Percentiles rank a stretch among this genome's conserved stretches.
Evolutionary conservation across 2,888 invertebrate genomes (phyloP).

Genomic region (Eueremaeus valkanovi): DNA sequence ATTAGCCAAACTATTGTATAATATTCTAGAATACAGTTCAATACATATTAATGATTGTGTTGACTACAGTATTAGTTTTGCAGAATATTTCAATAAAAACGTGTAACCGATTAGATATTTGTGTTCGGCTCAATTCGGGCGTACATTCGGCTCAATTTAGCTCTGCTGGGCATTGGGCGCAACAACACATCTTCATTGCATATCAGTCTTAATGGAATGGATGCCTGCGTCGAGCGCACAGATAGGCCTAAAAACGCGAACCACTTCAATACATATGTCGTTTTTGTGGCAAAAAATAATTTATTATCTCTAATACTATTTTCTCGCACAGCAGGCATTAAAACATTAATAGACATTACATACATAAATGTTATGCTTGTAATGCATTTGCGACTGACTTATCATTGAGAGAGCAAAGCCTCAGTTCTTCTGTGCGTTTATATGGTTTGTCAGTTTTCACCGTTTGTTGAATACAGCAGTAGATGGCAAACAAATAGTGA

Average conservation of each 20-base stretch:
- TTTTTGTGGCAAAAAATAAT: conserved; percentile 23
- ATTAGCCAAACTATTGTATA: no score
- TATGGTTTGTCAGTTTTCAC: conserved; percentile 29
- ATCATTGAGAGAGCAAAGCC: background rate
- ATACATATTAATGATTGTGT: no score
- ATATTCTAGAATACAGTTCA: no score
- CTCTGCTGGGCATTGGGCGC: conserved; percentile 3
- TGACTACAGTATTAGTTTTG: background rate
- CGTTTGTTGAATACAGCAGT: conserved; percentile 18
- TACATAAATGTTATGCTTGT: no score
- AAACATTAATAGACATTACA: conserved; percentile 21
- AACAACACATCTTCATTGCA: conserved; percentile 24
- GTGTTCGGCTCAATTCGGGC: background rate
- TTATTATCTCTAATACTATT: conserved; percentile 32
- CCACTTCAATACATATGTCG: background rate
- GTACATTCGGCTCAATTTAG: no score
- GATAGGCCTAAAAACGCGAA: background rate
- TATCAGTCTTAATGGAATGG: background rate
- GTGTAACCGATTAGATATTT: background rate
- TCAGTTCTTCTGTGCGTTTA: background rate
- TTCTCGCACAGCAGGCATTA: conserved; percentile 27
- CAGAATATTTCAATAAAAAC: background rate
- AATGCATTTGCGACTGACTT: conserved; percentile 13
- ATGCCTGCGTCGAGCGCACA: background rate
- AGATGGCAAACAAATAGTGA: conserved; percentile 27